Base-by-base conservation (phyloP, 2,113 vertebrate species). In the Xerus inauris region DNA sequence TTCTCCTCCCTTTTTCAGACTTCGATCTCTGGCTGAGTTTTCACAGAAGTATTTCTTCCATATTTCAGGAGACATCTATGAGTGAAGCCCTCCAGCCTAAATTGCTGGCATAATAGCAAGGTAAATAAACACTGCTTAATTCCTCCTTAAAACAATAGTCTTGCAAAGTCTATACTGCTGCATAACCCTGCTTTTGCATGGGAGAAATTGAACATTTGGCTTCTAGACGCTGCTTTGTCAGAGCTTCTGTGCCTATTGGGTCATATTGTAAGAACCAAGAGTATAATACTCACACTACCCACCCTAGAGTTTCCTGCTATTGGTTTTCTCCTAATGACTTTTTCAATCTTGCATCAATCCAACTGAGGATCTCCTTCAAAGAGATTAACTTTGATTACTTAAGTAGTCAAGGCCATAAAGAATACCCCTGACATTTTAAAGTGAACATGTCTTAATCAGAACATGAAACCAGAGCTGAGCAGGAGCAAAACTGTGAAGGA, bases 371-470 rank as follows among this genome's bases (percentile, higher is more conserved):
- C 85, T 83, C 64, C 71, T 95, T 97, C 87, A 84, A 95, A 92
- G 57, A 79, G 64, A 89, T 96, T 94, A 97, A 87, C 64, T 96
- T 96, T 87, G 92, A 87, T 89, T 95, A 94, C 69, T 84, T 92
- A 79, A 80, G 82, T 69, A 57, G 42, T 67, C 89, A 96, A 94
- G 90, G 75, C 75, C 92, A 87, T 51, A 87, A 93, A 85, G 20
- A 65, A 12, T 67, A 22, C 11, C 51, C 20, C 47, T n/a, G 89
- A 79, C 80, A 42, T 96, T 77, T 64, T 35, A 80, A 94, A 83
- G 35, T 67, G 20, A 89, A 3, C 51, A 62, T 57, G 17, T 69
- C 47, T 89, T 87, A 62, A 83, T 87, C 10, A 10, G 73, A 88
- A 94, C 38, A 85, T 45, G 65, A 88, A 90, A 64, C 24, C 40